phyloP scores from a whole-genome alignment of 2,113 vertebrate genomes.

The Ophiodon elongatus region DNA sequence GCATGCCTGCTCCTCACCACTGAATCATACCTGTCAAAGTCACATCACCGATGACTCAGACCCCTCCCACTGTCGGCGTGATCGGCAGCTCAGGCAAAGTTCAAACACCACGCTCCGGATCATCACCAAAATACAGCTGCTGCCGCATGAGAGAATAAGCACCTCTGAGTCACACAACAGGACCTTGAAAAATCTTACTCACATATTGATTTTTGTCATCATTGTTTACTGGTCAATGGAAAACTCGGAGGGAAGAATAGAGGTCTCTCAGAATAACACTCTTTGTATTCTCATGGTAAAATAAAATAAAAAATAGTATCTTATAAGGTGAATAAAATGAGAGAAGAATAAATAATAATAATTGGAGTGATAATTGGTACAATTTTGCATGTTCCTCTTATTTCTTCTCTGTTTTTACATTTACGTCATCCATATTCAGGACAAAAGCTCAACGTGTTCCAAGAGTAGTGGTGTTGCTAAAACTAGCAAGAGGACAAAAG shows the following conservation, averaged over 20 bases:
- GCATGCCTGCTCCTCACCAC: slow-evolving; percentile 13
- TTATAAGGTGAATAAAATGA: background rate
- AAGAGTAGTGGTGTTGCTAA: slow-evolving; percentile 66
- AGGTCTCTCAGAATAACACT: background rate
- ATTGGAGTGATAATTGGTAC: background rate
- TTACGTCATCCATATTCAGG: slow-evolving; percentile 35
- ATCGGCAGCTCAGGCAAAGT: slow-evolving; percentile 74
- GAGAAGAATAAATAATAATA: background rate
- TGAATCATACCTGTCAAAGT: slow-evolving; percentile 80
- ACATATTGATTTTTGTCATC: slow-evolving; percentile 31
- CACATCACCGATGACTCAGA: slow-evolving; percentile 71
- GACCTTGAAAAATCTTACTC: slow-evolving; percentile 68
- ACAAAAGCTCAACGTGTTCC: slow-evolving; percentile 69
- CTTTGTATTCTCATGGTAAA: accelerated
- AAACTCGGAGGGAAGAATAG: background rate
- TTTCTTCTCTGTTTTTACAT: background rate
- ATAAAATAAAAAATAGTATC: background rate
- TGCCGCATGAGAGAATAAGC: slow-evolving; percentile 42
- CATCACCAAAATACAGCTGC: slow-evolving; percentile 63
- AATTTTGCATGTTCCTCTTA: background rate
- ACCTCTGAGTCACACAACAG: slow-evolving; percentile 75
- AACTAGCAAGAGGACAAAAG: slow-evolving; percentile 78
- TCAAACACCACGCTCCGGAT: slow-evolving; percentile 61
- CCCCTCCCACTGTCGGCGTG: slow-evolving; percentile 59
- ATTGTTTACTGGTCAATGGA: slow-evolving; percentile 20